Conservation (phyloP, 2,888 invertebrate species). For the Ferrisia virgata region DNA sequence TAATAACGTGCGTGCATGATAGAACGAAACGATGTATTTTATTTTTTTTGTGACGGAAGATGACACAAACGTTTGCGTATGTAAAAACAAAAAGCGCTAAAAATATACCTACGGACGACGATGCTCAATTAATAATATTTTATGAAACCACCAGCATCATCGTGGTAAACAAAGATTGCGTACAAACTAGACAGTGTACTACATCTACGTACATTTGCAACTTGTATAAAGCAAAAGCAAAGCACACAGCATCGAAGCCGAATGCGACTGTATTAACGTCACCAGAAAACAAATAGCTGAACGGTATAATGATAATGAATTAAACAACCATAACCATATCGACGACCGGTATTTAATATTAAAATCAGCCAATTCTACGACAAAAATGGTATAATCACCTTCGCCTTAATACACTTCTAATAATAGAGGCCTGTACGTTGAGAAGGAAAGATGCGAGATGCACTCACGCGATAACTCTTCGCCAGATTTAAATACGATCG, state of each 20-base stretch:
- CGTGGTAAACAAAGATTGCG: not conserved
- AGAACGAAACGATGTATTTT: not conserved
- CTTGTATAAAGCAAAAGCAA: no score
- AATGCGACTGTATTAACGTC: not conserved
- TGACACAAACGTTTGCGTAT: not conserved
- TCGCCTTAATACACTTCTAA: not conserved
- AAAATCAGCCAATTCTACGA: conserved; percentile 3
- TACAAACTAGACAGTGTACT: no score
- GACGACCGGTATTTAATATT: not conserved
- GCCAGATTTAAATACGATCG: not conserved
- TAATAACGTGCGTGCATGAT: not conserved
- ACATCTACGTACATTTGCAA: no score
- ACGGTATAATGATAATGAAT: not conserved
- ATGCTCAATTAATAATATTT: not conserved
- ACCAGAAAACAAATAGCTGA: not conserved
- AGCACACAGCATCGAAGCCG: no score
- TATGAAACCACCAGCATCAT: not conserved
- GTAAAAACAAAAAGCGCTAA: not conserved
- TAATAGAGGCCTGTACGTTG: not conserved
- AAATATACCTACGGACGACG: not conserved
- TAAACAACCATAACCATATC: not conserved
- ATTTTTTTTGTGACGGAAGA: not conserved
- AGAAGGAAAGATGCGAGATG: not conserved
- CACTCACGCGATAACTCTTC: not conserved
- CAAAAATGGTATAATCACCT: not conserved